These are phyloP conservation scores for Brachionus koreanus DNA, from an alignment of 1,140 invertebrate genomes.

Conservation along the genomic window DNA sequence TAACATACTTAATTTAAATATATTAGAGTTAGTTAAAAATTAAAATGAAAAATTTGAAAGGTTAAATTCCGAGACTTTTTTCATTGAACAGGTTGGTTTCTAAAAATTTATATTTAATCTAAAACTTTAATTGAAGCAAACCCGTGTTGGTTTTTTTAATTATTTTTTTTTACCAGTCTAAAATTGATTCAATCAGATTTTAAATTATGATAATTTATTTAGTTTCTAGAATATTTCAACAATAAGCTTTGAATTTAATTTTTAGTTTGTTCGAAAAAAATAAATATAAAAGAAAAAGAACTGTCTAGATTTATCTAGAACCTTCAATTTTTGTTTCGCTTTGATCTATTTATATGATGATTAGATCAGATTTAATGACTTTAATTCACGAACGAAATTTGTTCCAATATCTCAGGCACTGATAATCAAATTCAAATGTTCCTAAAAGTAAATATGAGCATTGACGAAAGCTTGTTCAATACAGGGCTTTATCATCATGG, in stretches of 20 bases:
- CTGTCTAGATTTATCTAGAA: conserved; percentile 34
- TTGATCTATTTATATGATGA: conserved; percentile 23
- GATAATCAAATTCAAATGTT: neutral
- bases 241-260: conserved; percentile 10
- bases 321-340: neutral
- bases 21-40: too few species aligned
- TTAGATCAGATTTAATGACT: neutral
- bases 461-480: conserved; percentile 8
- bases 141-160: neutral
- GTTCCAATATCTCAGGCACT: neutral
- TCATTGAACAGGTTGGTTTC: too few species aligned
- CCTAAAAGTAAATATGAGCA: conserved; percentile 10
- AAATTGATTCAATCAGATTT: neutral
- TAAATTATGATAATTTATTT: conserved; percentile 34
- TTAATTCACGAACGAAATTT: neutral
- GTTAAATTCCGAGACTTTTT: too few species aligned
- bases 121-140: neutral
- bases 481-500: neutral
- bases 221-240: conserved; percentile 27
- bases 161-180: neutral
- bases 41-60: too few species aligned
- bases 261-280: neutral
- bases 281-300: neutral
- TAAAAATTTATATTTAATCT: too few species aligned
- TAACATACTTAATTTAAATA: too few species aligned